Evolutionary conservation across 1,140 invertebrate genomes (phyloP), one percentile per base, ranked within the genome.

Genomic region (Oryzaephilus surinamensis): DNA sequence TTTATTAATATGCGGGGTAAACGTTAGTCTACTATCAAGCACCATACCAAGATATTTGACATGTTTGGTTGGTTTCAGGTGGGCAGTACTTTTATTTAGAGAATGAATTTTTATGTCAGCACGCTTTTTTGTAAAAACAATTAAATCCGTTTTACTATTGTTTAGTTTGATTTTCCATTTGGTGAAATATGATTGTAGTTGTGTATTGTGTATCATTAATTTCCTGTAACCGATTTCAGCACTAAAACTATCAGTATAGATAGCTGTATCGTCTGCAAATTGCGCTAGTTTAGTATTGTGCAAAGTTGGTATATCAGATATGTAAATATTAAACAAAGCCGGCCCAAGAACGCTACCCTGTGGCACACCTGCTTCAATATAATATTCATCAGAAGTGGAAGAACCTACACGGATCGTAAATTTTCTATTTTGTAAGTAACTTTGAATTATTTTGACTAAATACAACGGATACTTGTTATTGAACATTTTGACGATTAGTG

Each of bases 251-350:
- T 10, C 19, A 29, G 28, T 18, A 27, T 12, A 19, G 17, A 46
- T 38, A 21, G 52, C 50, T 7, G 51, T 54, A 21, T 56, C 50
- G 31, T 56, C 54, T 2, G 54, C 54, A 34, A 40, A 55, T 4
- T 43, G 23, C 6, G 53, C 35, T 7, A 38, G 15, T 12, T 21
- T 30, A 3, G 41, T 21, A 8, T 32, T 15, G 6, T 20, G 6
- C 8, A 13, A 14, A 11, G 13, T 24, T 6, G 42, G 43, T 2
- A 43, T 19, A 18, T 48, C 42, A 11, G 34, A 31, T 4, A 37
- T 46, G 24, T 38, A 40, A 6, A 51, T 7, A 14, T 11, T 26
- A 24, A 43, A 44, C 10, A 47, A 13, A 2, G 32, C 12, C 6
- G 30, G 32, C 2, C 35, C 32, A 5, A 48, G 18, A 10, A 14